A percentile compares a stretch with the other conserved stretches of the same genome.
phyloP scores from a whole-genome alignment of 2,113 vertebrate genomes.

The Athene noctua region DNA sequence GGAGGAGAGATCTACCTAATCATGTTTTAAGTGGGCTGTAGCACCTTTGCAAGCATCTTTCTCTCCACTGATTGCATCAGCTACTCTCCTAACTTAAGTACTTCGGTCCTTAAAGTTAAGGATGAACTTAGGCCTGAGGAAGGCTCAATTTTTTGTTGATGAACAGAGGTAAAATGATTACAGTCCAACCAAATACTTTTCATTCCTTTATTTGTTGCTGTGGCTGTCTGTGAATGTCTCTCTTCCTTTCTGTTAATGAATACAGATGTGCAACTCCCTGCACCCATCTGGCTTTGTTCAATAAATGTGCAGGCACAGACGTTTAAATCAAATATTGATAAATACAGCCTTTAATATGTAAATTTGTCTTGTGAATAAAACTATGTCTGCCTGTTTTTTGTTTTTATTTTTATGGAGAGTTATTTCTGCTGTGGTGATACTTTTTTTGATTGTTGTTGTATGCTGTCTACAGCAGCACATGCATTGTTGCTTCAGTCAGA shows the following conservation, averaged over 20 bases:
- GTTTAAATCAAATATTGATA: slow-evolving; percentile 73
- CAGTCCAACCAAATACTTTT: slow-evolving; percentile 9
- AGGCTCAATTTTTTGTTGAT: neutral
- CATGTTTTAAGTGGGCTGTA: neutral
- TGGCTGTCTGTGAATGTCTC: slow-evolving; percentile 38
- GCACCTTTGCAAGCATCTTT: neutral
- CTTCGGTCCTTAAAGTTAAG: neutral
- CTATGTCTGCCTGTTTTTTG: neutral
- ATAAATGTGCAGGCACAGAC: slow-evolving; percentile 50
- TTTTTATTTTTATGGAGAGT: neutral
- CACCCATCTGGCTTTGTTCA: slow-evolving; percentile 62
- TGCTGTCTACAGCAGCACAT: neutral
- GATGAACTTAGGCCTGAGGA: neutral
- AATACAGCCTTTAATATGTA: slow-evolving; percentile 63
- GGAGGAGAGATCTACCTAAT: neutral
- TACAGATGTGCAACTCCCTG: slow-evolving; percentile 65
- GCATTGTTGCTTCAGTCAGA: neutral
- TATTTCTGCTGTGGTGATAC: neutral
- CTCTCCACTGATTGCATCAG: neutral
- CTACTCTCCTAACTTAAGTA: neutral
- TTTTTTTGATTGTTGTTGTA: neutral
- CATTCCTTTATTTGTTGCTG: slow-evolving; percentile 10
- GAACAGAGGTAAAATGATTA: neutral
- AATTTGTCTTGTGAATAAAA: slow-evolving; percentile 45
- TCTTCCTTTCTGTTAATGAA: slow-evolving; percentile 54